phyloP scores from a whole-genome alignment of 2,113 vertebrate species.

The Phalacrocorax pelagicus region DNA sequence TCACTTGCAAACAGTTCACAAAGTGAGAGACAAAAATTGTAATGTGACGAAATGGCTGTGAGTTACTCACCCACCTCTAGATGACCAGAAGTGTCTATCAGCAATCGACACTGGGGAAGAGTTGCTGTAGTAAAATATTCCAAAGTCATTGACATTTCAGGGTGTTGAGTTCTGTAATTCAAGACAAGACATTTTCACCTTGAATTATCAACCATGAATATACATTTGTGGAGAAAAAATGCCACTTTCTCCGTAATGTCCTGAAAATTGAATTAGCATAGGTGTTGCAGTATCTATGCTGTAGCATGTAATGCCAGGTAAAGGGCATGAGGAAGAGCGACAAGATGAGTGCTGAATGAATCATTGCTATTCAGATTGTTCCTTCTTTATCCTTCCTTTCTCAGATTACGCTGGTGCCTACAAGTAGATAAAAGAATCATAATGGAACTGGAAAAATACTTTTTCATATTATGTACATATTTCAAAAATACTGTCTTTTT shows the following conservation, averaged over 20 bases:
- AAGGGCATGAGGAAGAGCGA: neutral
- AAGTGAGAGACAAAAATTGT: neutral
- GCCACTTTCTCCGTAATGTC: neutral
- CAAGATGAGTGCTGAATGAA: neutral
- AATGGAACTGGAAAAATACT: neutral
- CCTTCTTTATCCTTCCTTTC: neutral
- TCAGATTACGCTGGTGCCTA: neutral
- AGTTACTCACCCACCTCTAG: neutral
- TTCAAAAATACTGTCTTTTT: neutral
- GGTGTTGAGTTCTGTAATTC: neutral
- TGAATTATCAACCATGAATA: neutral
- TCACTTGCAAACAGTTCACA: neutral
- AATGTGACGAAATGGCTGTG: neutral
- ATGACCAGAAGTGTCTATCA: neutral
- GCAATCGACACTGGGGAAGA: accelerated
- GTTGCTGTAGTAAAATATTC: neutral
- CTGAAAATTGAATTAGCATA: neutral
- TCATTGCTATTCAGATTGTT: neutral
- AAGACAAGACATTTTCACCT: neutral
- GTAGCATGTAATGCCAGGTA: neutral
- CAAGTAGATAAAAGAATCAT: neutral
- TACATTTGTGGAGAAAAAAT: neutral
- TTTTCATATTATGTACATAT: accelerated
- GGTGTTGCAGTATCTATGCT: neutral
- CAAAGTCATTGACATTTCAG: neutral